These are phyloP conservation scores for Apis cerana DNA, from an alignment of 1,140 invertebrate species.

Conservation along the genomic window DNA sequence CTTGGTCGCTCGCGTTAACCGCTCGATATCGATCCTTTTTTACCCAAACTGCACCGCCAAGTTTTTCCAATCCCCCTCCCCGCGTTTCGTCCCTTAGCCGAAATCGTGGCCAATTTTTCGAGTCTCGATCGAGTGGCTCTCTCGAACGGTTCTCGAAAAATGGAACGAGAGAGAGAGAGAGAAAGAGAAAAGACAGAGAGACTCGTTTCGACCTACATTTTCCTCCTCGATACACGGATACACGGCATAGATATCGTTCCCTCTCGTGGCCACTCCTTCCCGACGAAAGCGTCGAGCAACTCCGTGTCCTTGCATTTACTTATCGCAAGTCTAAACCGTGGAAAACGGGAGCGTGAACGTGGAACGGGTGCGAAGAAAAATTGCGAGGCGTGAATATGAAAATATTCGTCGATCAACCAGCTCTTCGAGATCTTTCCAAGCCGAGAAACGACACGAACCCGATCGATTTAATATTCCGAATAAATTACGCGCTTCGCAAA, in stretches of 20 bases:
- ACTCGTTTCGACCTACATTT: neutral
- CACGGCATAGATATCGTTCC: no score
- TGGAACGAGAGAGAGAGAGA: no score
- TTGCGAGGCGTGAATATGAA: no score
- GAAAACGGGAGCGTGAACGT: neutral
- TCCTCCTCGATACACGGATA: neutral
- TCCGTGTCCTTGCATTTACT: constrained; percentile 1
- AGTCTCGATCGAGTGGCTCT: no score
- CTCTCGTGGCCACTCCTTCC: neutral
- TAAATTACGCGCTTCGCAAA: neutral
- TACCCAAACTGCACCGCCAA: neutral
- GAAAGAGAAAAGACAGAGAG: neutral
- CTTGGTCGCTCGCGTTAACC: constrained; percentile 68
- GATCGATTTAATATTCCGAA: neutral
- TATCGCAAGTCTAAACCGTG: no score
- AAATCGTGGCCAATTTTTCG: neutral
- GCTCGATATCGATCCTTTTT: constrained; percentile 34
- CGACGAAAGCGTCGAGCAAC: neutral
- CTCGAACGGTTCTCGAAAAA: no score
- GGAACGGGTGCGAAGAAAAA: no score
- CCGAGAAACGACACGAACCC: no score
- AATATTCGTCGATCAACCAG: no score
- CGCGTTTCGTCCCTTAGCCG: neutral
- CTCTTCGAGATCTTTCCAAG: no score
- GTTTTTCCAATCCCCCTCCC: constrained; percentile 47